These are phyloP conservation scores for Phrynosoma platyrhinos DNA, from an alignment of 2,113 vertebrate species.

Conservation along the genomic window DNA sequence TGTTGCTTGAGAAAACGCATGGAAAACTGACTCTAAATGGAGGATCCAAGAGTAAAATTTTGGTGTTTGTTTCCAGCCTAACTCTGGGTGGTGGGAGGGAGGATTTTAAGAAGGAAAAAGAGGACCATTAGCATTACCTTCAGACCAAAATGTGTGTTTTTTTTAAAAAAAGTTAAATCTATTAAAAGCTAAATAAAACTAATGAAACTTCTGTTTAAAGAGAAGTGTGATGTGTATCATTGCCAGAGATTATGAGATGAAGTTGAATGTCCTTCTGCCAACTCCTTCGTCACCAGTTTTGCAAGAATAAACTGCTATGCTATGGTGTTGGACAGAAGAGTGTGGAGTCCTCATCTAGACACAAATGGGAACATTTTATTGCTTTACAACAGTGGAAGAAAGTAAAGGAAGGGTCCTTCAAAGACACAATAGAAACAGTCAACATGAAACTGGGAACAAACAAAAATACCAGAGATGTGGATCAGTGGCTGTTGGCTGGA, in stretches of 20 bases:
- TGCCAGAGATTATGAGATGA: too few relatives aligned
- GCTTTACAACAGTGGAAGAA: not conserved
- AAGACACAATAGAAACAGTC: too few relatives aligned
- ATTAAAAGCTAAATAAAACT: slow-evolving; percentile 75
- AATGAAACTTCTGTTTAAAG: slow-evolving; percentile 68
- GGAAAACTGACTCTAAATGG: too few relatives aligned
- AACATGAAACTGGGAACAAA: not conserved
- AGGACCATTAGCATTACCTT: slow-evolving; percentile 74
- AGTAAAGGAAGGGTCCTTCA: not conserved
- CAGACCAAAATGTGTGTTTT: slow-evolving; percentile 75
- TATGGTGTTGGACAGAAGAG: too few relatives aligned
- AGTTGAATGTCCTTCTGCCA: too few relatives aligned
- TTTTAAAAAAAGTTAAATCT: slow-evolving; percentile 66
- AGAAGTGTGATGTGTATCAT: not conserved
- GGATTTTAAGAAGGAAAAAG: slow-evolving; percentile 5
- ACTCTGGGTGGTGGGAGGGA: not conserved
- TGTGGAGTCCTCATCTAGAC: not conserved
- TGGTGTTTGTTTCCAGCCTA: not conserved
- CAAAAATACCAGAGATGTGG: not conserved
- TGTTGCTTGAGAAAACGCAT: not conserved
- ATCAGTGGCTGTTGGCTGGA: not conserved
- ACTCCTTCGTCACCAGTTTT: too few relatives aligned
- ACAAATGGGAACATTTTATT: not conserved
- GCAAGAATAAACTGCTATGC: too few relatives aligned
- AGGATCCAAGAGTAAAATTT: not conserved